These are phyloP conservation scores for Apamea sordens DNA, from an alignment of 2,888 invertebrate genomes.

Conservation along the genomic window DNA sequence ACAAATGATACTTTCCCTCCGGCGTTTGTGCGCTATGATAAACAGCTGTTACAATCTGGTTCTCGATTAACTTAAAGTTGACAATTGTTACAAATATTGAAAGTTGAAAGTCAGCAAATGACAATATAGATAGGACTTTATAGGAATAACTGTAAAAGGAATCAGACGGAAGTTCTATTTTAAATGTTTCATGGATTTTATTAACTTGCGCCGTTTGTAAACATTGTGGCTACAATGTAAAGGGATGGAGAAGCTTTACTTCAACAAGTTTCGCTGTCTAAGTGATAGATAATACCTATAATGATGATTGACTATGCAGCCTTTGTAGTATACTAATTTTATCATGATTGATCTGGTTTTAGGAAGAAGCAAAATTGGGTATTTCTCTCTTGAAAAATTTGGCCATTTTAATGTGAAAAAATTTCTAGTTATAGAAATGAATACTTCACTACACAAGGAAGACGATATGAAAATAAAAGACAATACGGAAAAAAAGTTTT, in stretches of 20 bases:
- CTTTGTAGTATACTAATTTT: background rate
- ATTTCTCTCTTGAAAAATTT: background rate
- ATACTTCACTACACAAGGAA: background rate
- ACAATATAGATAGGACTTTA: conserved; percentile 30
- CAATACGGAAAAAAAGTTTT: background rate
- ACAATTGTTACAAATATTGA: conserved; percentile 54
- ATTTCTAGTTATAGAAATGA: background rate
- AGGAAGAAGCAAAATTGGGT: background rate
- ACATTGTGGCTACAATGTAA: conserved; percentile 30
- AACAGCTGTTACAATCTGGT: conserved; percentile 45
- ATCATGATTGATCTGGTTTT: background rate
- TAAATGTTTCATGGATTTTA: conserved; percentile 39
- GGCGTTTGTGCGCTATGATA: conserved; percentile 51
- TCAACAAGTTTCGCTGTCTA: background rate
- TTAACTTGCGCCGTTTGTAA: conserved; percentile 1
- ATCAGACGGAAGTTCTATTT: conserved; percentile 10
- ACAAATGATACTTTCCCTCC: conserved; percentile 54
- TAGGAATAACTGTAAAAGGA: conserved; percentile 25
- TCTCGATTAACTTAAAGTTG: conserved; percentile 50
- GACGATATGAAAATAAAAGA: background rate
- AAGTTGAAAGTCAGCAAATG: conserved; percentile 44
- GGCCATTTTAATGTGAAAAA: background rate
- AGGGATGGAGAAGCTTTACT: conserved; percentile 3
- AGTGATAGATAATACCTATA: background rate
- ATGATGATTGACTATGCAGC: background rate